Evolutionary conservation across 64 coral and sea anemone species (phyloP).

Genomic region (Pachyseris speciosa): DNA sequence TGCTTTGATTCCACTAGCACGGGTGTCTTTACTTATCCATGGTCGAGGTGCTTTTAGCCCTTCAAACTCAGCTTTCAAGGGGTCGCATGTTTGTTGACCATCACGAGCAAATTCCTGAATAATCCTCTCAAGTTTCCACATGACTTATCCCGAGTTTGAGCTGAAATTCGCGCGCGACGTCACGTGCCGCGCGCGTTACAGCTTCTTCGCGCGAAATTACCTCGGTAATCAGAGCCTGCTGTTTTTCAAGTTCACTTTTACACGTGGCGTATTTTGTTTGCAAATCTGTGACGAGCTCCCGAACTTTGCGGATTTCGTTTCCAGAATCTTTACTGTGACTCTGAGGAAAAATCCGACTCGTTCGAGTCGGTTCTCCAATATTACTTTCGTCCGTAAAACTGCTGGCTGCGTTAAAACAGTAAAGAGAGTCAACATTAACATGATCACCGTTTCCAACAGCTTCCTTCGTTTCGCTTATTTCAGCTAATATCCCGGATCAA

Average conservation of each 20-base stretch:
- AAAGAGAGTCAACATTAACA: not conserved
- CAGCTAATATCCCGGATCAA: not conserved
- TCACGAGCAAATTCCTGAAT: slow-evolving; percentile 30
- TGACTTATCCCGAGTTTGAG: slow-evolving; percentile 5
- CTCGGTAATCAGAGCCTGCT: not conserved
- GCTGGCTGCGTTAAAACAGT: not conserved
- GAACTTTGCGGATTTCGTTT: not conserved
- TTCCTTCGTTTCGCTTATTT: not conserved
- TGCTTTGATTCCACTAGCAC: not conserved
- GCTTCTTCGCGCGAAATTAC: not conserved
- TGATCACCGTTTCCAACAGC: not conserved
- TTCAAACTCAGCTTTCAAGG: slow-evolving; percentile 16
- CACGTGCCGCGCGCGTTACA: not conserved
- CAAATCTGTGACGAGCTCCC: not conserved
- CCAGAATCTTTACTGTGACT: not conserved
- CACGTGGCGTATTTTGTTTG: slow-evolving; percentile 30
- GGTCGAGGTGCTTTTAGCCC: slow-evolving; percentile 17
- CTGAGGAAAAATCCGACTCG: not conserved
- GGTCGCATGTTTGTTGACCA: slow-evolving; percentile 19
- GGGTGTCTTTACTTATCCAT: not conserved
- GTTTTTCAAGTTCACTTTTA: not conserved
- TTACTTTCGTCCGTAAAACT: not conserved
- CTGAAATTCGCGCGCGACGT: slow-evolving; percentile 27
- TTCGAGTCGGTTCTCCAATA: not conserved
- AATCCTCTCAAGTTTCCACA: slow-evolving; percentile 29